A percentile compares a stretch with the other conserved stretches of the same genome.
Conservation (phyloP, 2,797 vertebrate genomes). For the Peromyscus melanophrys region DNA sequence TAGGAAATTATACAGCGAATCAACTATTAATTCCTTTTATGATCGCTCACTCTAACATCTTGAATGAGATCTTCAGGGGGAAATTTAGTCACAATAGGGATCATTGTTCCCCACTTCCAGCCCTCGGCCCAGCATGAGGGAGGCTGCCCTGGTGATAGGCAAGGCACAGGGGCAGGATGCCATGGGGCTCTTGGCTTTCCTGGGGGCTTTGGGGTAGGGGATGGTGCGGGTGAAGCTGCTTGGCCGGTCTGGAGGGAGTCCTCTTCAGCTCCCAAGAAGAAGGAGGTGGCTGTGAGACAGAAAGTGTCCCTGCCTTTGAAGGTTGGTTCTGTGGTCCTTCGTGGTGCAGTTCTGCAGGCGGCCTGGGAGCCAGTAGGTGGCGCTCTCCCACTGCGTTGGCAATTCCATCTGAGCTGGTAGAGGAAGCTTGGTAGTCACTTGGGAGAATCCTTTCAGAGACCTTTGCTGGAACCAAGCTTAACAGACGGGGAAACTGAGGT, state of each 20-base stretch:
- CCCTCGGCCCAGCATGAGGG: slow-evolving; percentile 80
- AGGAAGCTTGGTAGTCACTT: background rate
- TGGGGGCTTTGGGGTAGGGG: background rate
- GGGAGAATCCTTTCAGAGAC: background rate
- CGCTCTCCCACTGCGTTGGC: slow-evolving; percentile 77
- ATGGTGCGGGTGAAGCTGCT: background rate
- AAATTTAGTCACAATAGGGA: slow-evolving; percentile 92
- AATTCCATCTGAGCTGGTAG: background rate
- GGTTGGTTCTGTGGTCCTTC: background rate
- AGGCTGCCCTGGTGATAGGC: slow-evolving; percentile 69
- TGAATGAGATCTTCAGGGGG: slow-evolving; percentile 93
- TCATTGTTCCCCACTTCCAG: slow-evolving; percentile 91
- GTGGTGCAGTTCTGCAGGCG: background rate
- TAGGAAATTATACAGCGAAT: slow-evolving; percentile 95
- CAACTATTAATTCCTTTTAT: slow-evolving; percentile 95
- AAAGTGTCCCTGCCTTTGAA: background rate
- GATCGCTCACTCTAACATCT: slow-evolving; percentile 92
- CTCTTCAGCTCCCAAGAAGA: accelerated
- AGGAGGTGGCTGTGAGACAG: background rate
- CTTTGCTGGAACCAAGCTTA: background rate
- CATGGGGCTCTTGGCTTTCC: background rate
- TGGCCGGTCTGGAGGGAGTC: background rate
- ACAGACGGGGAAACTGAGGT: slow-evolving; percentile 56
- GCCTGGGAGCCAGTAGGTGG: slow-evolving; percentile 76
- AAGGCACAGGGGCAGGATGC: background rate